Conservation (phyloP, 2,113 vertebrate genomes). For the Cygnus buccinator region DNA sequence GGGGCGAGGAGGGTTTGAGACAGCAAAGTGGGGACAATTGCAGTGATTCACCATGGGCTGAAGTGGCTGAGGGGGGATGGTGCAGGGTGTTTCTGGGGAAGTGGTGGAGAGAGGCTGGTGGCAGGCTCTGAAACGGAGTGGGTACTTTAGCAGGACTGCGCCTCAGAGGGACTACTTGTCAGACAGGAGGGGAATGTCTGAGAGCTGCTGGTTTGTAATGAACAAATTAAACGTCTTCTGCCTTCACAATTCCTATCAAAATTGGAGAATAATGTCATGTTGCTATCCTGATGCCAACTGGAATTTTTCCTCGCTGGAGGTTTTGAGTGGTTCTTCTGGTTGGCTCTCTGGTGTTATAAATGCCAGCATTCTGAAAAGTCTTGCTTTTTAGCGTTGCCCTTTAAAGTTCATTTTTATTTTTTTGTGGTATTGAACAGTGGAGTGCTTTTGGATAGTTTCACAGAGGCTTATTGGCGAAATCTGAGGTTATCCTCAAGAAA, state of each 20-base stretch:
- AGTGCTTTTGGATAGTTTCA: not conserved
- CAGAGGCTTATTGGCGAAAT: not conserved
- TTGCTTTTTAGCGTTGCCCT: not conserved
- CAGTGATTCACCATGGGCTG: not conserved
- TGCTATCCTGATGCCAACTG: not conserved
- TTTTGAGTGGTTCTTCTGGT: not conserved
- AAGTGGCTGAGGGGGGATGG: fast-evolving
- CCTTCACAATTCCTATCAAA: not conserved
- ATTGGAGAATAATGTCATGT: not conserved
- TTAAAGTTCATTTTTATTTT: not conserved
- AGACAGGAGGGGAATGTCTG: fast-evolving
- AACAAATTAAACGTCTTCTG: not conserved
- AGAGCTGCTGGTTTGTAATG: not conserved
- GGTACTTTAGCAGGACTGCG: not conserved
- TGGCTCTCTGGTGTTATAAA: not conserved
- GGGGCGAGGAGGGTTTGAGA: not conserved
- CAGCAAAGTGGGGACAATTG: not conserved
- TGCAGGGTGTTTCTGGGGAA: not conserved
- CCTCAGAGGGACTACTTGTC: not conserved
- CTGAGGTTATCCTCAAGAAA: not conserved
- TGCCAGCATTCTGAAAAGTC: not conserved
- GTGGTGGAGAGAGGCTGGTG: not conserved
- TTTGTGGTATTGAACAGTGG: not conserved
- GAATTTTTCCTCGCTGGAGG: not conserved
- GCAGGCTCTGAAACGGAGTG: not conserved